phyloP scores from a whole-genome alignment of 2,888 invertebrate genomes.

The Drosophila seclusa region DNA sequence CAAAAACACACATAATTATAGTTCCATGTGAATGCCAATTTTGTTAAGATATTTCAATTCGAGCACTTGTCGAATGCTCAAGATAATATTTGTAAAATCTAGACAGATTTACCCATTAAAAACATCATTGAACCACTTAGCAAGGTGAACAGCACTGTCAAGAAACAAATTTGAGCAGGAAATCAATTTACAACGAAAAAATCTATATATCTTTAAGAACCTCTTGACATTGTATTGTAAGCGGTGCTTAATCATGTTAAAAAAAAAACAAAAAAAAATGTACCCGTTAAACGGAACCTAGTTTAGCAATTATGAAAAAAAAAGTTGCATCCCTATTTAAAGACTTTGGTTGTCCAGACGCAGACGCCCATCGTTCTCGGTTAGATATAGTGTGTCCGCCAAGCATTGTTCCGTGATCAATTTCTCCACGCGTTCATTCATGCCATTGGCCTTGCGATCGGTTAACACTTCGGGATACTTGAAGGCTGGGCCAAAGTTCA shows the following conservation, averaged over 20 bases:
- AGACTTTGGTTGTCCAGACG: slow-evolving; percentile 88
- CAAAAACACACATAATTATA: slow-evolving; percentile 19
- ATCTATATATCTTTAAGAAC: neutral
- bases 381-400: slow-evolving; percentile 95
- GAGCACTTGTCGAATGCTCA: neutral
- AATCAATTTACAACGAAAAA: neutral
- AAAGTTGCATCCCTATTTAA: slow-evolving; percentile 44
- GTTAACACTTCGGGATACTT: slow-evolving; percentile 90
- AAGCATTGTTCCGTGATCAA: slow-evolving; percentile 97
- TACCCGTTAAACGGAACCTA: neutral
- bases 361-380: slow-evolving; percentile 96
- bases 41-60: slow-evolving; percentile 1
- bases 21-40: neutral
- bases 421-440: slow-evolving; percentile 96
- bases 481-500: slow-evolving; percentile 98
- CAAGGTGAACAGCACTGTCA: slow-evolving; percentile 1
- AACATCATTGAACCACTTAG: neutral
- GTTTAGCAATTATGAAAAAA: neutral
- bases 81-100: too few species aligned
- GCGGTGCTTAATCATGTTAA: too few species aligned
- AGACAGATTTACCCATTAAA: neutral
- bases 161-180: neutral
- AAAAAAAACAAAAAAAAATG: neutral
- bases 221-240: neutral
- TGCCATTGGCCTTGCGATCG: slow-evolving; percentile 89